Base-by-base conservation (phyloP, 2,113 vertebrate species). In the Brachypteracias leptosomus region DNA sequence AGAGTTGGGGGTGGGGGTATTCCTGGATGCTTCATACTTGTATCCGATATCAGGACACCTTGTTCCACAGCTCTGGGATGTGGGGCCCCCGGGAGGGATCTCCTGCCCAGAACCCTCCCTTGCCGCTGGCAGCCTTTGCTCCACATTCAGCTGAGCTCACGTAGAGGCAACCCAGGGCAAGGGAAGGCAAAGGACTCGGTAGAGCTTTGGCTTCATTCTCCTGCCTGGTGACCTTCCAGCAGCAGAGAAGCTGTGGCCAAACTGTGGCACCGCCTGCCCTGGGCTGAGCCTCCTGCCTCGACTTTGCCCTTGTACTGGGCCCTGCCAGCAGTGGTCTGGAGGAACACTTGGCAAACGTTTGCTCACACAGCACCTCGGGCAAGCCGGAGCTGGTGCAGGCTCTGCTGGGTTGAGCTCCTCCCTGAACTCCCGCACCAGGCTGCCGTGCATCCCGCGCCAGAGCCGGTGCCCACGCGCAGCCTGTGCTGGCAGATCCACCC, bases 401-500 rank as follows among this genome's bases (percentile, higher is more conserved):
- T 18, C 5, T 0, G 0, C 7, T 13, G 46, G 33, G 1, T 17
- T 15, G 3, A 33, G 25, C 44, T 63, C 65, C 0, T 2, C 3
- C 1, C 11, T 1, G 2, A 1, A 5, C 16, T 15, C 25, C 1
- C 2, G 42, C 47, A 36, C 1, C 3, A 35, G 26, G 57, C 67
- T 51, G 49, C 59, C 0, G 7, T 7, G 51, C 15, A 2, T 47
- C 40, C 61, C 8, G 0, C 0, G 1, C 2, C 1, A 36, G 13
- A 16, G 11, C 18, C 0, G 0, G 36, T 13, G n/a, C 25, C 44
- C 33, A 2, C 1, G 0, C 0, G 2, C 52, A 38, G 40, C 71
- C 38, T 1, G 0, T 4, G 3, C 35, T 3, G 7, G 58, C 0
- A 5, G 18, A 2, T 1, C 7, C 7, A 0, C 7, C 2, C 0